Conservation (phyloP, 2,797 vertebrate species). For the Phalloptychus januarius region DNA sequence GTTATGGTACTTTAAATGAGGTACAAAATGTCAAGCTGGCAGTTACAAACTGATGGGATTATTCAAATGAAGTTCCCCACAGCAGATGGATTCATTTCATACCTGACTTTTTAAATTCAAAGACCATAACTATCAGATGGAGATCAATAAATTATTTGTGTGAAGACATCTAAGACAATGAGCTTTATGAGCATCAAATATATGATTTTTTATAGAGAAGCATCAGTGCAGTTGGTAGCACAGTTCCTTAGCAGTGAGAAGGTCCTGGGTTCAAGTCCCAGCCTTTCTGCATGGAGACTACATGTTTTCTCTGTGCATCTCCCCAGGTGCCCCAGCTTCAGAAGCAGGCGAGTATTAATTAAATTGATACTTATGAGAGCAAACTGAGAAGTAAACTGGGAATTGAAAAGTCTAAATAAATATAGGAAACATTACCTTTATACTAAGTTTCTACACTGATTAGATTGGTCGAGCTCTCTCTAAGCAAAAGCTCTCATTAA, state of each 20-base stretch:
- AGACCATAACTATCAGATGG: no score
- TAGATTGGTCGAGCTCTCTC: not conserved
- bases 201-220: not conserved
- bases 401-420: not conserved
- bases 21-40: not conserved
- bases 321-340: not conserved
- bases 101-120: no score
- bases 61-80: no score
- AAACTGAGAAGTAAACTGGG: not conserved
- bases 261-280: not conserved
- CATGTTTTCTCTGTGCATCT: not conserved
- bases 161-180: not conserved
- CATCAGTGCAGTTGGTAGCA: not conserved
- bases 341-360: not conserved
- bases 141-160: not conserved
- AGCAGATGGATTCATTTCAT: no score
- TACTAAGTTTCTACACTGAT: not conserved
- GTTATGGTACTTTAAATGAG: not conserved
- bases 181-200: not conserved
- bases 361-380: not conserved
- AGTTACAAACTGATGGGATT: not conserved
- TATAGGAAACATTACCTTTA: not conserved
- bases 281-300: not conserved
- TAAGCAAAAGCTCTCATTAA: slow-evolving; percentile 2
- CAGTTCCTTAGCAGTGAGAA: not conserved